Evolutionary conservation across 2,888 invertebrate genomes (phyloP).

Genomic region (Sinhomidia bicolor): DNA sequence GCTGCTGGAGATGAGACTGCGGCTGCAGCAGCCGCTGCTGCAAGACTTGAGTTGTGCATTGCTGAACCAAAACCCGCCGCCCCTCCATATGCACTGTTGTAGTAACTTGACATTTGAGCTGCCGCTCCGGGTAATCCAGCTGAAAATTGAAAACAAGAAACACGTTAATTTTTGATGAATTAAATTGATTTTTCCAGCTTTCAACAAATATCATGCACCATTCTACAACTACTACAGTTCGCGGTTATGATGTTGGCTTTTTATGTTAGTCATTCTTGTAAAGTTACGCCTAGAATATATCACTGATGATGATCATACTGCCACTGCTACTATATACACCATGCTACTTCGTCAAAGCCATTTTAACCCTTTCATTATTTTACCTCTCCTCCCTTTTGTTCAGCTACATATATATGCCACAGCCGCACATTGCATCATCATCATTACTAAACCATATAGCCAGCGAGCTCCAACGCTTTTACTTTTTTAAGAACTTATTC

Average conservation of each 20-base stretch:
- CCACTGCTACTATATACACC: not conserved
- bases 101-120: slow-evolving; percentile 80
- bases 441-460: slow-evolving; percentile 49
- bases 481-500: not conserved
- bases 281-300: slow-evolving; percentile 28
- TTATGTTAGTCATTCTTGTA: not conserved
- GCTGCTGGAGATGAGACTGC: slow-evolving; percentile 76
- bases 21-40: slow-evolving; percentile 80
- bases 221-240: not conserved
- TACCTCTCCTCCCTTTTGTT: slow-evolving; percentile 13
- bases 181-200: slow-evolving; percentile 31
- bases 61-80: slow-evolving; percentile 79
- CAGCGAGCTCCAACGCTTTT: slow-evolving; percentile 8
- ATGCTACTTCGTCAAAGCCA: no score
- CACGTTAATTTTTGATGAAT: slow-evolving; percentile 50
- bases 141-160: slow-evolving; percentile 66
- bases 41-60: slow-evolving; percentile 78
- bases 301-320: not conserved
- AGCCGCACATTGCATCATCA: slow-evolving; percentile 54
- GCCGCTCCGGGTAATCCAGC: slow-evolving; percentile 80
- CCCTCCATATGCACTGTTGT: slow-evolving; percentile 79
- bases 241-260: not conserved
- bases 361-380: slow-evolving; percentile 38
- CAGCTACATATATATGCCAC: no score
- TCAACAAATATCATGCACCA: slow-evolving; percentile 16